Evolutionary conservation across 2,113 vertebrate genomes (phyloP).

Genomic region (Lepus americanus): DNA sequence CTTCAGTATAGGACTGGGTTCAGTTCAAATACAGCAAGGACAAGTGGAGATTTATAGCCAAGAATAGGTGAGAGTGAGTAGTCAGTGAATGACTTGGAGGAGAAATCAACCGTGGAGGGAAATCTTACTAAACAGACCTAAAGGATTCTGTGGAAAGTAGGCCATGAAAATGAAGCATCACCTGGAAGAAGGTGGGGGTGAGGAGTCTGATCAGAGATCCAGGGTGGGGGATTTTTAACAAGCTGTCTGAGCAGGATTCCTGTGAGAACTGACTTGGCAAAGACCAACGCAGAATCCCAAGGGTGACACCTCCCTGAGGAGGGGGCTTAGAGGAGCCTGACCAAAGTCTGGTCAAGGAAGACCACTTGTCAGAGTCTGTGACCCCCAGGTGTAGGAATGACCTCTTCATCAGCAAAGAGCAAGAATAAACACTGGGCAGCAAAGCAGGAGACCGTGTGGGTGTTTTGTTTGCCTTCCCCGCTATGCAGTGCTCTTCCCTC

Average conservation of each 20-base stretch:
- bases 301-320: background rate
- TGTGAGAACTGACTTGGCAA: background rate
- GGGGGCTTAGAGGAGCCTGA: background rate
- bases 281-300: background rate
- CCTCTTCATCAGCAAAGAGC: background rate
- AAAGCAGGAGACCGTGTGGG: background rate
- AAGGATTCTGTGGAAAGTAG: background rate
- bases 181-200: background rate
- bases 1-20: background rate
- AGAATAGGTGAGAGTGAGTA: background rate
- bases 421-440: background rate
- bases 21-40: background rate
- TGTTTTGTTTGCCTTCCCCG: slow-evolving; percentile 12
- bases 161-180: background rate
- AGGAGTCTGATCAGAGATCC: background rate
- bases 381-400: background rate
- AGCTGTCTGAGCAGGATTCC: background rate
- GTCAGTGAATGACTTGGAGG: background rate
- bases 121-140: background rate
- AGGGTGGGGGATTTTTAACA: background rate
- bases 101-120: background rate
- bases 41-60: background rate
- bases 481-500: background rate
- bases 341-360: background rate
- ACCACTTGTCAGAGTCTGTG: background rate